phyloP scores from a whole-genome alignment of 1,140 invertebrate genomes.

The Temnothorax curvispinosus region DNA sequence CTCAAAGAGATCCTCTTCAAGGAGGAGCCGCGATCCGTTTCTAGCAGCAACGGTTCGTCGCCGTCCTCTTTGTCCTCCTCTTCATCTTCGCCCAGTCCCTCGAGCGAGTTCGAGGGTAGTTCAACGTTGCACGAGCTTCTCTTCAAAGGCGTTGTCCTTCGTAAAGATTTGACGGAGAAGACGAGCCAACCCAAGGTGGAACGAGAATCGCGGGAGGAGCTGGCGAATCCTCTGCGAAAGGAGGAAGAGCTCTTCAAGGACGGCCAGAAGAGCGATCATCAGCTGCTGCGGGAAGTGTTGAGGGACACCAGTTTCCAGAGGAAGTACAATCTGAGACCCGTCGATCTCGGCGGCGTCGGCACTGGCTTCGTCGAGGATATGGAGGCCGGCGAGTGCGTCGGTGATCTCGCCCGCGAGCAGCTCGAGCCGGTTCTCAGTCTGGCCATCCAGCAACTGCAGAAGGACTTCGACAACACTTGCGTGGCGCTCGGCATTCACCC shows the following conservation, averaged over 20 bases:
- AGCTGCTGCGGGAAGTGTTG: constrained; percentile 92
- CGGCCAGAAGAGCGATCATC: constrained; percentile 88
- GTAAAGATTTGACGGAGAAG: constrained; percentile 67
- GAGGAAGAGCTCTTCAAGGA: constrained; percentile 80
- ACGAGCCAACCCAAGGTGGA: constrained; percentile 65
- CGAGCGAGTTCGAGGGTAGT: constrained; percentile 60
- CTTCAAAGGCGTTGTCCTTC: constrained; percentile 69
- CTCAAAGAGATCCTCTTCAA: constrained; percentile 83
- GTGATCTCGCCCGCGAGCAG: constrained; percentile 89
- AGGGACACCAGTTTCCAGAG: constrained; percentile 94
- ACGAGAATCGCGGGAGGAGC: constrained; percentile 47
- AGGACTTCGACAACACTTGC: constrained; percentile 94
- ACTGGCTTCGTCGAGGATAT: constrained; percentile 86
- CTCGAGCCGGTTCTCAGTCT: constrained; percentile 94
- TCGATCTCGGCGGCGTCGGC: constrained; percentile 88
- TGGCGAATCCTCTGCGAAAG: constrained; percentile 71
- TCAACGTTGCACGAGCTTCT: constrained; percentile 80
- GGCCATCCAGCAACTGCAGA: constrained; percentile 94
- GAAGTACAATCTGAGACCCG: constrained; percentile 91
- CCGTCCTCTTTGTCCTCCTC: constrained; percentile 37
- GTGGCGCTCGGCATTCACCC: constrained; percentile 93
- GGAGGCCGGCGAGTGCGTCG: constrained; percentile 84
- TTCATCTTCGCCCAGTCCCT: constrained; percentile 66
- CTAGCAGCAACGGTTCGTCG: constrained; percentile 49
- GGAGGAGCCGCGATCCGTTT: constrained; percentile 77